phyloP scores from a whole-genome alignment of 2,113 vertebrate genomes.

The Girardinichthys multiradiatus region DNA sequence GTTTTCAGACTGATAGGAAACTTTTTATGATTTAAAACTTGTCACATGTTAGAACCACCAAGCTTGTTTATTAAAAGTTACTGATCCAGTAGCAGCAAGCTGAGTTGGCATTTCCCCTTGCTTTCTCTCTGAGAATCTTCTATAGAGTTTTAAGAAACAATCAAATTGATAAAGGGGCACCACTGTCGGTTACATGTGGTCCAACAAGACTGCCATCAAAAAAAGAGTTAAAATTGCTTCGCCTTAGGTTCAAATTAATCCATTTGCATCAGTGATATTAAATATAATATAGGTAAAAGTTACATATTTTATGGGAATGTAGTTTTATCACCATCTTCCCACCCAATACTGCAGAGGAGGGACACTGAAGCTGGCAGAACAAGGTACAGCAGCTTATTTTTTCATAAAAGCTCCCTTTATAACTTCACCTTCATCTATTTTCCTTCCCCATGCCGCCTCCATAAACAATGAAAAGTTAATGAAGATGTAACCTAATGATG shows the following conservation, averaged over 20 bases:
- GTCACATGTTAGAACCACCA: background rate
- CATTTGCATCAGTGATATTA: background rate
- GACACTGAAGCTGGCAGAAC: slow-evolving; percentile 33
- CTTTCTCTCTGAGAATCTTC: background rate
- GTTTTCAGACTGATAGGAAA: no score
- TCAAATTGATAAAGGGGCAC: background rate
- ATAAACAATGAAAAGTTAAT: slow-evolving; percentile 89
- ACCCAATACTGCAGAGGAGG: background rate
- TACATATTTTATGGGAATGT: background rate
- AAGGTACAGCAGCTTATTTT: slow-evolving; percentile 50
- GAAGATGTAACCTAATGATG: slow-evolving; percentile 88
- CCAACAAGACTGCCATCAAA: no score
- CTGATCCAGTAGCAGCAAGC: background rate
- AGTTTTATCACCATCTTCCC: background rate
- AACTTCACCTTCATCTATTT: slow-evolving; percentile 43
- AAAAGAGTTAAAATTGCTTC: no score
- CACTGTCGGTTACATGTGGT: no score
- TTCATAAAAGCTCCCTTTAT: slow-evolving; percentile 67
- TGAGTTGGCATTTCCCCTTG: background rate
- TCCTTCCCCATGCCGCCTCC: slow-evolving; percentile 65
- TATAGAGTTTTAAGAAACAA: background rate
- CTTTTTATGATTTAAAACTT: no score
- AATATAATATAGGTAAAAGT: background rate
- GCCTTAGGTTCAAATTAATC: background rate
- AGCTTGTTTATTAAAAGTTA: background rate